Percentiles rank a stretch among this genome's conserved stretches.
Conservation (phyloP, 2,888 invertebrate genomes). For the Halocaridina rubra region DNA sequence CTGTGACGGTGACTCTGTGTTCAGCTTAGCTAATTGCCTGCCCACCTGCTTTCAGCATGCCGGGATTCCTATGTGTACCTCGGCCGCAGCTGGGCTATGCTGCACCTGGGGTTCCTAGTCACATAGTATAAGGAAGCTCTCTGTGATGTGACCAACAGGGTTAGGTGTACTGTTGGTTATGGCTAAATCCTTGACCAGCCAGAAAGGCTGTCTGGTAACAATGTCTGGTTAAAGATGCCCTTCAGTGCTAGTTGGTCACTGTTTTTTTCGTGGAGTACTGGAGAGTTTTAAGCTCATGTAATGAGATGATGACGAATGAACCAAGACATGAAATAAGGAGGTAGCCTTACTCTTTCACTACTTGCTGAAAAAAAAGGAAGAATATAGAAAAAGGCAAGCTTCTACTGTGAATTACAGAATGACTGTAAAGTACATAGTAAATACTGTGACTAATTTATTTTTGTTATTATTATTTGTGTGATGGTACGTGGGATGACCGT, state of each 20-base stretch:
- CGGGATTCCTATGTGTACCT: constrained; percentile 16
- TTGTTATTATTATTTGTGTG: constrained; percentile 55
- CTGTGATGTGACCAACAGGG: constrained; percentile 55
- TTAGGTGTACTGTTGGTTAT: constrained; percentile 26
- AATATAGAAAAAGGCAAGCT: constrained; percentile 37
- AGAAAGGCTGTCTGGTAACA: constrained; percentile 45
- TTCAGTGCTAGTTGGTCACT: constrained; percentile 34
- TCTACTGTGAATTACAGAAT: constrained; percentile 47
- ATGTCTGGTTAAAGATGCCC: constrained; percentile 21
- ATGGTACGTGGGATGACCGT: constrained; percentile 56
- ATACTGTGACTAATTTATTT: constrained; percentile 55
- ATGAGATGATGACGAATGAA: constrained; percentile 23
- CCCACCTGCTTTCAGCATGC: constrained; percentile 30
- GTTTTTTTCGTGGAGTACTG: constrained; percentile 28
- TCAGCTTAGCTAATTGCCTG: constrained; percentile 49
- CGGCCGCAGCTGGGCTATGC: constrained; percentile 48
- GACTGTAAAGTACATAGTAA: constrained; percentile 45
- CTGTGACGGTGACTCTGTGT: constrained; percentile 51
- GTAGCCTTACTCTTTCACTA: constrained; percentile 50
- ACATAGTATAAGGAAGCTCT: constrained; percentile 54
- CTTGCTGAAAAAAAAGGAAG: constrained; percentile 13
- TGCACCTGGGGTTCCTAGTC: constrained; percentile 60
- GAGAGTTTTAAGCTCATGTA: constrained; percentile 29
- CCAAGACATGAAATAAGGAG: constrained; percentile 33
- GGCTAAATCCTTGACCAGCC: constrained; percentile 37